Evolutionary conservation across 2,888 invertebrate species (phyloP).

Genomic region (Hirtodrosophila trivittata): DNA sequence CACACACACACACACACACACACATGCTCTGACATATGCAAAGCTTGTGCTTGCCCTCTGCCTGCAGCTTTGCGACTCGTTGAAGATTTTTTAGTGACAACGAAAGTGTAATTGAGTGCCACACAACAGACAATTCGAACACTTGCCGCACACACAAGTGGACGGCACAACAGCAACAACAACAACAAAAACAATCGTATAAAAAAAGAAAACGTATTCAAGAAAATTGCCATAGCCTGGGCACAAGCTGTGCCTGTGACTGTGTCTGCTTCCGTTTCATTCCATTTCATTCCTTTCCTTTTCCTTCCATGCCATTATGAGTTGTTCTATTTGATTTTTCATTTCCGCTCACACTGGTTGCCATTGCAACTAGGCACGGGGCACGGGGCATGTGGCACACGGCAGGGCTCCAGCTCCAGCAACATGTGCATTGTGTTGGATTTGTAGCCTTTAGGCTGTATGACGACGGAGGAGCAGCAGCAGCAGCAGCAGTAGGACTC

Average conservation of each 20-base stretch:
- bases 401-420: constrained; percentile 12
- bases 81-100: constrained; percentile 73
- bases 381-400: background rate
- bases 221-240: constrained; percentile 57
- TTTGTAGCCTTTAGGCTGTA: constrained; percentile 70
- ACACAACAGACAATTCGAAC: constrained; percentile 73
- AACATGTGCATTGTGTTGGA: constrained; percentile 72
- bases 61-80: constrained; percentile 27
- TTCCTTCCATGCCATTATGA: constrained; percentile 54
- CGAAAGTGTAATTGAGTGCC: constrained; percentile 76
- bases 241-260: constrained; percentile 6
- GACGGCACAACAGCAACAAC: constrained; percentile 27
- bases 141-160: constrained; percentile 48
- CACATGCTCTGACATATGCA: constrained; percentile 35
- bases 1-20: background rate
- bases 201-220: constrained; percentile 23
- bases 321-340: constrained; percentile 72
- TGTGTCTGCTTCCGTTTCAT: constrained; percentile 6
- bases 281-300: constrained; percentile 7
- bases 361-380: constrained; percentile 1
- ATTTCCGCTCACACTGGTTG: constrained; percentile 59
- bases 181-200: constrained; percentile 25
- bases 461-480: constrained; percentile 30
- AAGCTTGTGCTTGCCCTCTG: constrained; percentile 28
- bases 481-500: constrained; percentile 38